Evolutionary conservation across 2,113 vertebrate genomes (phyloP), one percentile per base, ranked within the genome.

Genomic region (Trematomus loennbergii): DNA sequence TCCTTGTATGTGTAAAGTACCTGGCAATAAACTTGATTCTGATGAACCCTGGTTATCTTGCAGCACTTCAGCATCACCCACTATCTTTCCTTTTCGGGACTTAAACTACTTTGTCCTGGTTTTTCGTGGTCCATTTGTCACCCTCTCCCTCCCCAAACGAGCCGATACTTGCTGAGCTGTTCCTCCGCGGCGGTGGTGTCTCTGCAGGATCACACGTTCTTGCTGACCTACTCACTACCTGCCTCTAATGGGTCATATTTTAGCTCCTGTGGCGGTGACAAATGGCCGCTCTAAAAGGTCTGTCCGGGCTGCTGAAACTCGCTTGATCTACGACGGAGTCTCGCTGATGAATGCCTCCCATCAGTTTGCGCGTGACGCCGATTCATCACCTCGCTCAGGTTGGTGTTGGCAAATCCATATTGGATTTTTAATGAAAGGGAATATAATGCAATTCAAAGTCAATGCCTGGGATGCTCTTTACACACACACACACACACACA

Each of bases 331-430:
- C 75, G 93, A 85, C 81, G 25, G 1, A 83, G 88, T 88, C 89
- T 69, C 48, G 16, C 89, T 92, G 92, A 92, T 93, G 87, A 90
- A 91, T 95, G 93, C 82, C 88, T 92, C 87, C 60, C 81, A 91
- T 91, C 92, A 89, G 66, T 65, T 81, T 74, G 71, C 65, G 68
- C 78, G 73, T 79, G 73, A 91, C 45, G 91, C 90, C 61, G 69
- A 95, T 95, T 96, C 88, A 94, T 95, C 94, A 92, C 87, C 55
- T 87, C 59, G 84, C 80, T 82, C 87, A 91, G 90, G 87, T 91
- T 85, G 93, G 87, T 87, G 75, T 92, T 92, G 61, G 79, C 75
- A 29, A 87, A 92, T 95, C 91, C 87, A 89, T 91, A 94, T 84
- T 84, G 83, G 91, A 91, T 94, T 94, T 94, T 83, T 93, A 93